phyloP scores from a whole-genome alignment of 2,797 vertebrate genomes.

The Gephyroberyx darwinii region DNA sequence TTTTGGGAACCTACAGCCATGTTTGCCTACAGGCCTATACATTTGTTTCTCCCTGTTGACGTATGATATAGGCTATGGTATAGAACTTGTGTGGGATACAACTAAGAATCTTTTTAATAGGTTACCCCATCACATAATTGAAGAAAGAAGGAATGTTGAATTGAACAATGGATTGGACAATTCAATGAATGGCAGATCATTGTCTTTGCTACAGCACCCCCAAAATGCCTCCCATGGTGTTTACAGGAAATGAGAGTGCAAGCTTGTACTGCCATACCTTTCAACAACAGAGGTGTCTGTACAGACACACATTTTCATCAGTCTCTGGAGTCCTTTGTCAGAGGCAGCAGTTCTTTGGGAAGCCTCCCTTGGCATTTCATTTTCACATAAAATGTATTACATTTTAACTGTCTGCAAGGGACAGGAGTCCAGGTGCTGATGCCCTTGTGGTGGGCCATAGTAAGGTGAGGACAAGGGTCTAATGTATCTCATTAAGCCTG shows the following conservation, averaged over 20 bases:
- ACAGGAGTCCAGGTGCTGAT: conserved; percentile 55
- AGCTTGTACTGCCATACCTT: conserved; percentile 47
- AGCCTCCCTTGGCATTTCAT: conserved; percentile 66
- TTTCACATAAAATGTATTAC: conserved; percentile 67
- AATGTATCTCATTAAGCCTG: conserved; percentile 49
- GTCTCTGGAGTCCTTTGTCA: conserved; percentile 68
- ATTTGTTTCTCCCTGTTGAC: neutral
- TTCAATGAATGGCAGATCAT: conserved; percentile 6
- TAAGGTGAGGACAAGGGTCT: conserved; percentile 40
- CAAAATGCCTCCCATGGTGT: conserved; percentile 50
- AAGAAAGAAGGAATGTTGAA: conserved; percentile 8
- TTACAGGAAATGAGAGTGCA: conserved; percentile 65
- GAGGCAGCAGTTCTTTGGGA: conserved; percentile 37
- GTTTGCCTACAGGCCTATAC: neutral
- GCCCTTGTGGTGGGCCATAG: conserved; percentile 37
- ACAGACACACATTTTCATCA: conserved; percentile 60
- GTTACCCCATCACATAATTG: conserved; percentile 1
- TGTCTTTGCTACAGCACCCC: neutral
- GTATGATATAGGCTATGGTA: neutral
- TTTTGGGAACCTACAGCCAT: neutral
- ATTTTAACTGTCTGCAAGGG: conserved; percentile 56
- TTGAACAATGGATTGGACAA: neutral
- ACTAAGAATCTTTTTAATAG: neutral
- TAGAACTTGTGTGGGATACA: neutral
- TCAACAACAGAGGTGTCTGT: conserved; percentile 51